Conservation (phyloP, 2,888 invertebrate species). For the Trachelus stipa region DNA sequence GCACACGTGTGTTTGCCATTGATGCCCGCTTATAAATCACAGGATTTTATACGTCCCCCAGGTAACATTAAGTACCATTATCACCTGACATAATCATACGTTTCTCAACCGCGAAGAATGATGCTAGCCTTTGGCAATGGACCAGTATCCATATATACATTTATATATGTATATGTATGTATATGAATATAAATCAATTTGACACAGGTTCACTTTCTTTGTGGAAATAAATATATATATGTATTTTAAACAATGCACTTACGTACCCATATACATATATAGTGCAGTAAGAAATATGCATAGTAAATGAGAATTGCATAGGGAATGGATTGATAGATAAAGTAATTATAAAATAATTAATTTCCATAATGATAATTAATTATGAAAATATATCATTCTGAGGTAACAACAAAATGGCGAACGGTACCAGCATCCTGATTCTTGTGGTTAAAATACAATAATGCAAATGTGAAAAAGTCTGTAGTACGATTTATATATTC, state of each 20-base stretch:
- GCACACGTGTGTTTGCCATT: constrained; percentile 31
- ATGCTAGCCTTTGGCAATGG: constrained; percentile 9
- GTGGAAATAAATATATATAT: not conserved
- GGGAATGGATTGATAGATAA: not conserved
- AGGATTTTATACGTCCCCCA: constrained; percentile 22
- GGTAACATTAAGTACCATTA: constrained; percentile 25
- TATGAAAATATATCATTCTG: not conserved
- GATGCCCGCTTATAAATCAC: constrained; percentile 34
- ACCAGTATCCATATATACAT: not conserved
- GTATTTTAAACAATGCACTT: not conserved
- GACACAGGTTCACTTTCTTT: not conserved
- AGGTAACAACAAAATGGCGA: not conserved
- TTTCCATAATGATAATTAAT: not conserved
- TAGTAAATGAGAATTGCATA: not conserved
- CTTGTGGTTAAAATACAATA: not conserved
- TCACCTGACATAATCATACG: constrained; percentile 26
- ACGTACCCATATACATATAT: not conserved
- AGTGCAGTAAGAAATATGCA: not conserved
- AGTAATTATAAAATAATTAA: not conserved
- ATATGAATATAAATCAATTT: not conserved
- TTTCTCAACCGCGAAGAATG: constrained; percentile 21
- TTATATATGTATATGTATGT: not conserved
- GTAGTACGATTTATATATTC: not conserved
- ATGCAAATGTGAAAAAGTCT: not conserved
- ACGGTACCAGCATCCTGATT: not conserved